Conservation (phyloP, 2,797 vertebrate species). For the Prionace glauca region DNA sequence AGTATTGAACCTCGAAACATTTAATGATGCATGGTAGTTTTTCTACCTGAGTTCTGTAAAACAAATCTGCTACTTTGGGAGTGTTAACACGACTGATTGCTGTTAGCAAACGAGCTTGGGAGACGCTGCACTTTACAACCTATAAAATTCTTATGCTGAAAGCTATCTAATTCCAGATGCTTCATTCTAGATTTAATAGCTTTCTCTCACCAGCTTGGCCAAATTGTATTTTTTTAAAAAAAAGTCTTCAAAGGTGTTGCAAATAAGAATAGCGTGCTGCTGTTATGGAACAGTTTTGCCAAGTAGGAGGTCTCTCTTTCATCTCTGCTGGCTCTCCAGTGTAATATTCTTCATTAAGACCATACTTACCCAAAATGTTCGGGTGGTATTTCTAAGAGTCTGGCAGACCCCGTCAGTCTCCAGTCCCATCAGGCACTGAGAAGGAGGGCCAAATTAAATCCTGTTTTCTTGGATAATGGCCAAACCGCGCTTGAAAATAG, state of each 20-base stretch:
- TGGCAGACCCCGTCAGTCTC: neutral
- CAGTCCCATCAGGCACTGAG: neutral
- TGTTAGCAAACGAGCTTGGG: neutral
- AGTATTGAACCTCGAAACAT: neutral
- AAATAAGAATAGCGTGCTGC: neutral
- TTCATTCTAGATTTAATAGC: neutral
- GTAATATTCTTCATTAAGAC: neutral
- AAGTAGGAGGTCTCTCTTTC: neutral
- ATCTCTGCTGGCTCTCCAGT: neutral
- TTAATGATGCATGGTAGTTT: neutral
- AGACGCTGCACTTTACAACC: neutral
- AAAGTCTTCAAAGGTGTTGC: neutral
- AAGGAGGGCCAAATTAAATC: conserved; percentile 7
- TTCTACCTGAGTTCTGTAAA: neutral
- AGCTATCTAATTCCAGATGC: no score
- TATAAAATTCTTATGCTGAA: neutral
- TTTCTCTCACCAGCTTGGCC: neutral
- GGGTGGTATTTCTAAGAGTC: conserved; percentile 11
- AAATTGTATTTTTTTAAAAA: neutral
- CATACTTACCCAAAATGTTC: neutral
- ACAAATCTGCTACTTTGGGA: neutral
- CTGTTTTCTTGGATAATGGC: neutral
- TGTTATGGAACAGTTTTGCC: neutral
- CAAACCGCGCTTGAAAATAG: neutral
- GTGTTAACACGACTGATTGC: neutral